Conservation (phyloP, 2,888 invertebrate species). For the Lithophane ornitopus region DNA sequence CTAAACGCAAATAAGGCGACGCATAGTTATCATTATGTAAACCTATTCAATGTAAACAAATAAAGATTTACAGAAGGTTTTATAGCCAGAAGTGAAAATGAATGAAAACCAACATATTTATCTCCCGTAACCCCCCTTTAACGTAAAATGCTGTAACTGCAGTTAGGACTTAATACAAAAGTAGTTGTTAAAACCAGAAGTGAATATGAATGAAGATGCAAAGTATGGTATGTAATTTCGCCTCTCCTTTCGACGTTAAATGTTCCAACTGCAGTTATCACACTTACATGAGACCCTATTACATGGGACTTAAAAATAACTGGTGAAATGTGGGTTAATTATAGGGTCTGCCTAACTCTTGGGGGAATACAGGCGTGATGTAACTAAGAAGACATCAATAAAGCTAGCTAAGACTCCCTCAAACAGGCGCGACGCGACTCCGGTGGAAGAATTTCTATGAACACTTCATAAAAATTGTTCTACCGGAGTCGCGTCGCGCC, state of each 20-base stretch:
- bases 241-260: neutral
- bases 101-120: neutral
- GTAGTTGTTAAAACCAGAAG: neutral
- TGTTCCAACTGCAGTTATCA: neutral
- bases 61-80: neutral
- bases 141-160: neutral
- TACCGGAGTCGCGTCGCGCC: too few relatives aligned
- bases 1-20: neutral
- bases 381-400: neutral
- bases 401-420: too few relatives aligned
- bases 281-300: neutral
- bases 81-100: conserved; percentile 11
- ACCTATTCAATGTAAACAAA: neutral
- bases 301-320: neutral
- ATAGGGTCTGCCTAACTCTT: neutral
- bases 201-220: neutral
- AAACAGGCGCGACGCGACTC: too few relatives aligned
- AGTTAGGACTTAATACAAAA: neutral
- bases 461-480: neutral
- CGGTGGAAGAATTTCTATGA: neutral
- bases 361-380: neutral
- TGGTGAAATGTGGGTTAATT: neutral
- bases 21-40: neutral
- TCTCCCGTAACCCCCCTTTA: neutral
- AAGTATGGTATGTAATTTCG: neutral